These are phyloP conservation scores for Corythaeola cristata DNA, from an alignment of 2,113 vertebrate species.

Conservation along the genomic window DNA sequence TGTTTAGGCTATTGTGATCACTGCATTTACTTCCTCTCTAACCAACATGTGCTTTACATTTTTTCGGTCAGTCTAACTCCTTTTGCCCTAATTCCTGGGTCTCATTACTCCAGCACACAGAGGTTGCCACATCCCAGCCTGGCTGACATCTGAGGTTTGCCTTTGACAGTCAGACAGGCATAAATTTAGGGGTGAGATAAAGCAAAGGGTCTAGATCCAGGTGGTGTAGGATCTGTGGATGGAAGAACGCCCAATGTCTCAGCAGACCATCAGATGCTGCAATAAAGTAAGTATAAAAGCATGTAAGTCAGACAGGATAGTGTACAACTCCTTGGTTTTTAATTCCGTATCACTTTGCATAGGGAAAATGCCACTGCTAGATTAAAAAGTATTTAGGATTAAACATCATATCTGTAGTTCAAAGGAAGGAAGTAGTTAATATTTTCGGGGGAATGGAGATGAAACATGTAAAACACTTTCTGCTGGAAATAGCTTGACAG, in stretches of 20 bases:
- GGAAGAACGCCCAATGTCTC: background rate
- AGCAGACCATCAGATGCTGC: background rate
- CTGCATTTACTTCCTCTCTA: background rate
- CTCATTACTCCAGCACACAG: background rate
- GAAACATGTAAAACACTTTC: background rate
- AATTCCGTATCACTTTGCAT: background rate
- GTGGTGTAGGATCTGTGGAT: background rate
- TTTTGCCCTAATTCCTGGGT: background rate
- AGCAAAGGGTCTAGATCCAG: background rate
- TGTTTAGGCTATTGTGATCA: background rate
- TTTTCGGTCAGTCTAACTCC: background rate
- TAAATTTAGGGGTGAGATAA: background rate
- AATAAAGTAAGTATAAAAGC: background rate
- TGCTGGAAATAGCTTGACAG: background rate
- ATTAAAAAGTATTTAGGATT: background rate
- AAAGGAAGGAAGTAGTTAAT: background rate
- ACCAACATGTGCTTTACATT: rapidly evolving
- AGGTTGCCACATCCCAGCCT: background rate
- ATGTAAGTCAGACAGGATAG: background rate
- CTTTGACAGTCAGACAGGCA: background rate
- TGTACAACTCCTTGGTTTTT: background rate
- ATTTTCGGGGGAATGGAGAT: background rate
- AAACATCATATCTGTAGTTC: background rate
- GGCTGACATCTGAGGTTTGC: background rate
- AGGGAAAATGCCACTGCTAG: background rate